phyloP scores from a whole-genome alignment of 23 tunicate genomes.

The Styela clava region DNA sequence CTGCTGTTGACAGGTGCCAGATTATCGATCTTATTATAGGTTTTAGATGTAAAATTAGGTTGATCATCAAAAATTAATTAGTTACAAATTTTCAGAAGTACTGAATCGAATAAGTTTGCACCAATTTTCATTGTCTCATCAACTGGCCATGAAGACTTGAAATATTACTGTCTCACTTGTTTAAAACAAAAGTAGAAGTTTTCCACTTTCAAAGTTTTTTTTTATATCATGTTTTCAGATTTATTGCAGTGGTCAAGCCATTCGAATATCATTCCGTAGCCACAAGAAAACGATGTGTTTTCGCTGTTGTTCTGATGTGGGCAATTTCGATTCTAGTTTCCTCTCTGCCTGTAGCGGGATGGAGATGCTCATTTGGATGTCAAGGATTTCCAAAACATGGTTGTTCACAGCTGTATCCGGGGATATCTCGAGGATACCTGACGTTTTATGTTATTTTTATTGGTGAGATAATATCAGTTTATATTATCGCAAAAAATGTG shows the following conservation, averaged over 20 bases:
- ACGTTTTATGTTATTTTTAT: conserved; percentile 7
- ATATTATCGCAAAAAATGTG: too few species aligned
- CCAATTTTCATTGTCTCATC: too few species aligned
- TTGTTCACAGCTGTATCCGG: conserved; percentile 30
- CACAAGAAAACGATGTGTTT: conserved; percentile 21
- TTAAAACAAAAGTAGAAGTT: too few species aligned
- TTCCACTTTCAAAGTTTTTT: too few species aligned
- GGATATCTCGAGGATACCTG: conserved; percentile 25
- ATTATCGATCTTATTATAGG: background rate
- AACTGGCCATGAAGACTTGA: too few species aligned
- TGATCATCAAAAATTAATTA: background rate
- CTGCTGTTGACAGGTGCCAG: conserved; percentile 30
- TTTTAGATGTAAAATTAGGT: background rate
- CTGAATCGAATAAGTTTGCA: too few species aligned
- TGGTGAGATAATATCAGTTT: background rate
- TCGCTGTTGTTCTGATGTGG: conserved; percentile 25
- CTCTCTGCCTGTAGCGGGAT: conserved; percentile 23
- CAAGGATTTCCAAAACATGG: conserved; percentile 19
- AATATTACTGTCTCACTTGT: too few species aligned
- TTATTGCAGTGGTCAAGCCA: conserved; percentile 27
- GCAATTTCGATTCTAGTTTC: conserved; percentile 11
- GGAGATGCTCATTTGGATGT: conserved; percentile 27
- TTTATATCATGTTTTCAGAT: background rate
- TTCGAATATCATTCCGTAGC: conserved; percentile 19
- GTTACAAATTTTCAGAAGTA: too few species aligned